These are phyloP conservation scores for Andrena fulva DNA, from an alignment of 2,888 invertebrate species.

Conservation along the genomic window DNA sequence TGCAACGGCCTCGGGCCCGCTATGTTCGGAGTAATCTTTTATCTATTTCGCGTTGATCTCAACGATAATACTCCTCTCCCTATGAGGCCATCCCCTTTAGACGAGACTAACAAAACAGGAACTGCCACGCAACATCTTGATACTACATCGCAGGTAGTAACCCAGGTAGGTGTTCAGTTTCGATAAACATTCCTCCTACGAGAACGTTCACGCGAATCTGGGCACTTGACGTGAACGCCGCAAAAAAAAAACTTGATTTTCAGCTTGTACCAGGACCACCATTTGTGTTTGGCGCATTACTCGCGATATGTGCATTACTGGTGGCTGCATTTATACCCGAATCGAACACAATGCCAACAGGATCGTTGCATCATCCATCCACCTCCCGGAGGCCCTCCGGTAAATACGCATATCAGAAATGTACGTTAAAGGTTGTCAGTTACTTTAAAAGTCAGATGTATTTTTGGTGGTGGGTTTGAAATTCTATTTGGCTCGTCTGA, in stretches of 20 bases:
- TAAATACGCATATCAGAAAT: conserved; percentile 85
- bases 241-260: conserved; percentile 66
- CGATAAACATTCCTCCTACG: not conserved
- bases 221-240: not conserved
- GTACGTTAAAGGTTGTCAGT: conserved; percentile 84
- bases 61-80: conserved; percentile 88
- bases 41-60: conserved; percentile 98
- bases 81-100: conserved; percentile 83
- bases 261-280: conserved; percentile 98
- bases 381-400: conserved; percentile 88
- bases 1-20: conserved; percentile 99
- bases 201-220: not conserved
- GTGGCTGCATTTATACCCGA: conserved; percentile 96
- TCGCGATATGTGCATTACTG: conserved; percentile 97
- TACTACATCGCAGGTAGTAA: conserved; percentile 85
- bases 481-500: conserved; percentile 4
- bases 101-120: conserved; percentile 83
- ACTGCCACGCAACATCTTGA: conserved; percentile 85
- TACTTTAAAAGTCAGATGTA: conserved; percentile 76
- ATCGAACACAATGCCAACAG: conserved; percentile 85
- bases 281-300: conserved; percentile 98
- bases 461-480: conserved; percentile 81
- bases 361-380: conserved; percentile 86
- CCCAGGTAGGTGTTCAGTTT: conserved; percentile 37
- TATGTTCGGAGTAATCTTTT: conserved; percentile 99